Percentiles rank a stretch among this genome's conserved stretches.
phyloP scores from a whole-genome alignment of 1,140 invertebrate species.

The Hypsibius dujardini region DNA sequence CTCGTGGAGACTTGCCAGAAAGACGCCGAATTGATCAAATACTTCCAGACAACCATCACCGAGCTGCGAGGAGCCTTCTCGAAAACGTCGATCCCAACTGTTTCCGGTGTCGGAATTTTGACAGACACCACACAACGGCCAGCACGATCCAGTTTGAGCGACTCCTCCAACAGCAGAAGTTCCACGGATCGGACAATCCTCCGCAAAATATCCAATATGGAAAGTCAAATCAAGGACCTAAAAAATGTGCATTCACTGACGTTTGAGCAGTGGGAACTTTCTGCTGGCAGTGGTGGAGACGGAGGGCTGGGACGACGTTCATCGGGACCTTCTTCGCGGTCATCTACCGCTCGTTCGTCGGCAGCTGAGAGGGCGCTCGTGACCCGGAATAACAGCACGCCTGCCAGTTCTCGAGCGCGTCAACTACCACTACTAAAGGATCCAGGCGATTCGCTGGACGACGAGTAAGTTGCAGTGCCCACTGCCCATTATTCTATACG shows the following conservation, averaged over 20 bases:
- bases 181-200: neutral
- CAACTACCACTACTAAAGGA: too few relatives aligned
- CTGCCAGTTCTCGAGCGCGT: too few relatives aligned
- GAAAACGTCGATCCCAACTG: neutral
- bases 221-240: neutral
- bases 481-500: too few relatives aligned
- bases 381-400: too few relatives aligned
- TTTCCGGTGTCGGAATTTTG: neutral
- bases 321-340: too few relatives aligned
- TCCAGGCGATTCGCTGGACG: too few relatives aligned
- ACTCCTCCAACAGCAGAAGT: neutral
- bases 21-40: constrained; percentile 4
- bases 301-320: neutral
- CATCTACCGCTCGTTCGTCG: too few relatives aligned
- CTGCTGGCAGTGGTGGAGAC: neutral
- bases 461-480: too few relatives aligned
- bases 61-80: constrained; percentile 8
- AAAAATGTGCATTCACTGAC: neutral
- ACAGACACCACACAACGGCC: neutral
- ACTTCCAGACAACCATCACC: constrained; percentile 5
- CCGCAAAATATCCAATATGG: neutral
- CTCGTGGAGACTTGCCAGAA: neutral
- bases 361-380: too few relatives aligned
- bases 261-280: neutral
- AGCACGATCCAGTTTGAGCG: neutral